Conservation (phyloP, 2,888 invertebrate genomes). For the Eilema caniola region DNA sequence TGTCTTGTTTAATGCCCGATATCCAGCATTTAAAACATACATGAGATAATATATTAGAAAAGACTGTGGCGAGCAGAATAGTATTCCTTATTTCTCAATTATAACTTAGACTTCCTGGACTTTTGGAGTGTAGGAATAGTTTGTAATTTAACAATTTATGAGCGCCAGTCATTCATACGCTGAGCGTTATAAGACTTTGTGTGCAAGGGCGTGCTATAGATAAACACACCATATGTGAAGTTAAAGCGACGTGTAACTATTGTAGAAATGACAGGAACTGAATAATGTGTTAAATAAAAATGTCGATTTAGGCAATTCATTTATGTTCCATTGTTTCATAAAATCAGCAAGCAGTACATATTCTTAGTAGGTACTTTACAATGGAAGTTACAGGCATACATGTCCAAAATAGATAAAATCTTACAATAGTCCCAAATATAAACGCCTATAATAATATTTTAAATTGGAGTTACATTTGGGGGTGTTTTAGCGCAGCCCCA, state of each 20-base stretch:
- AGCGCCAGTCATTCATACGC: not conserved
- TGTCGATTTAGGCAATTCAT: conserved; percentile 1
- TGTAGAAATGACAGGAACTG: not conserved
- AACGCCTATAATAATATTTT: conserved; percentile 32
- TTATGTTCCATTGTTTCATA: conserved; percentile 29
- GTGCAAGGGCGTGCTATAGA: not conserved
- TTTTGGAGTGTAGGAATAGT: not conserved
- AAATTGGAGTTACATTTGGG: conserved; percentile 31
- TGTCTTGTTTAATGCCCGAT: not conserved
- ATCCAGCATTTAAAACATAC: conserved; percentile 13
- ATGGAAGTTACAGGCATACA: conserved; percentile 25
- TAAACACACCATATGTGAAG: not conserved
- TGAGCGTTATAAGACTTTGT: not conserved
- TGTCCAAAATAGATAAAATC: conserved; percentile 34
- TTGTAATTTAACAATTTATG: not conserved
- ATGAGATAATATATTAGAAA: not conserved
- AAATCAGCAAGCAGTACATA: conserved; percentile 37
- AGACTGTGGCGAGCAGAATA: not conserved
- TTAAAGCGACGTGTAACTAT: not conserved
- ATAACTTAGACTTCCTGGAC: not conserved
- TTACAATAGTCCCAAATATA: conserved; percentile 39
- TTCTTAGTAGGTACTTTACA: conserved; percentile 31
- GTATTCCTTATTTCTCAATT: not conserved
- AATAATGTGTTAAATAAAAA: conserved; percentile 6
- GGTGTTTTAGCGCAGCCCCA: conserved; percentile 22